Percentiles rank a stretch among this genome's conserved stretches.
Evolutionary conservation across 2,888 invertebrate genomes (phyloP).

Genomic region (Drosophila picticornis): DNA sequence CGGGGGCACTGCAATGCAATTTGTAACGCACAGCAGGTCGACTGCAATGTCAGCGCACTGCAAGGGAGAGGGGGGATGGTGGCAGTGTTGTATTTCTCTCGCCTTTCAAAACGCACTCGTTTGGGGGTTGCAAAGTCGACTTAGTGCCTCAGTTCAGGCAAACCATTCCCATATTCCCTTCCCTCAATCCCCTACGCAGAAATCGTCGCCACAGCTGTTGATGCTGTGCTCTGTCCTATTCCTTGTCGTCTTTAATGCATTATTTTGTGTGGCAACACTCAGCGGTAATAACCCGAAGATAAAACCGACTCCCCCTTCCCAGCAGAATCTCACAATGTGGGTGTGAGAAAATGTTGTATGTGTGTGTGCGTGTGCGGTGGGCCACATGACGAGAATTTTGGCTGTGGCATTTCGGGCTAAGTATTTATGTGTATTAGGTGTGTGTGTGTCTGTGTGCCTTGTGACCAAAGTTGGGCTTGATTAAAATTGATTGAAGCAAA

Average conservation of each 20-base stretch:
- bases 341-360: conserved; percentile 23
- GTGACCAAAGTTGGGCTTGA: conserved; percentile 58
- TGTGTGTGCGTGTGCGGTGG: conserved; percentile 22
- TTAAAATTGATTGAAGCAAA: conserved; percentile 82
- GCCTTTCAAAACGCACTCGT: conserved; percentile 37
- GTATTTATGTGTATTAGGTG: conserved; percentile 11
- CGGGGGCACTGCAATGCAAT: conserved; percentile 37
- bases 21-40: conserved; percentile 48
- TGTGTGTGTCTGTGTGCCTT: conserved; percentile 22
- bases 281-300: conserved; percentile 80
- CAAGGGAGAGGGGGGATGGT: not conserved
- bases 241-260: conserved; percentile 77
- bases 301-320: conserved; percentile 46
- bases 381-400: conserved; percentile 39
- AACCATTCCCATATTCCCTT: not conserved
- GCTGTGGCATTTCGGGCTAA: conserved; percentile 36
- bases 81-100: conserved; percentile 27
- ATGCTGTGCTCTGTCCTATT: conserved; percentile 46
- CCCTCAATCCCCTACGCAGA: conserved; percentile 3
- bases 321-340: not conserved
- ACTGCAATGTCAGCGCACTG: conserved; percentile 37
- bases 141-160: conserved; percentile 23
- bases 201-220: conserved; percentile 65
- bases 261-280: conserved; percentile 81
- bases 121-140: conserved; percentile 41